phyloP scores from a whole-genome alignment of 2,888 invertebrate species.

The Argynnis bischoffii region DNA sequence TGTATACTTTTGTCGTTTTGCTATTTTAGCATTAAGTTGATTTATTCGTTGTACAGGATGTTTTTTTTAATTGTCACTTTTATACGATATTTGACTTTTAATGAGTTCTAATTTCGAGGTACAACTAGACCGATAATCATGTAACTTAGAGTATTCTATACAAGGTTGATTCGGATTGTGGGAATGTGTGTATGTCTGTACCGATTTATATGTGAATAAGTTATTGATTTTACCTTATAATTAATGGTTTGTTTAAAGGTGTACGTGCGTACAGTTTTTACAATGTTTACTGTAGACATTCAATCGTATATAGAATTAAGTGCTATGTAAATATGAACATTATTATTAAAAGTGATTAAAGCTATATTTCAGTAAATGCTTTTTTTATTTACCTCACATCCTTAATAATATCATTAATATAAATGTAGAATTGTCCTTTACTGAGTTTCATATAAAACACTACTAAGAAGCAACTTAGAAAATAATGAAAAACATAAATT shows the following conservation, averaged over 20 bases:
- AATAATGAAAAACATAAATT: too few species aligned
- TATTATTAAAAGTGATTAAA: constrained; percentile 79
- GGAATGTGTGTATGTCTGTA: neutral
- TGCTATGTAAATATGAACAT: constrained; percentile 70
- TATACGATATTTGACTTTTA: neutral
- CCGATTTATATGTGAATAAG: constrained; percentile 27
- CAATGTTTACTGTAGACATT: constrained; percentile 76
- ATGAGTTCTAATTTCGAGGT: neutral
- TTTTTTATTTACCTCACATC: constrained; percentile 39
- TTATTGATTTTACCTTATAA: constrained; percentile 13
- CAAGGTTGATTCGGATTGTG: neutral
- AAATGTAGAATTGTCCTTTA: too few species aligned
- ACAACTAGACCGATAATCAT: constrained; percentile 8
- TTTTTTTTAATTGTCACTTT: constrained; percentile 2
- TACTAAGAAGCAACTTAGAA: too few species aligned
- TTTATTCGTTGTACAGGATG: constrained; percentile 1
- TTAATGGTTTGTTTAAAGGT: constrained; percentile 23
- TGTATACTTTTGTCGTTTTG: neutral
- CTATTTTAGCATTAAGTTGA: constrained; percentile 9
- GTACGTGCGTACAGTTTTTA: constrained; percentile 55
- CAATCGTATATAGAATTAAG: constrained; percentile 75
- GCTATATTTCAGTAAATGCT: constrained; percentile 74
- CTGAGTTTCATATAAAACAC: too few species aligned
- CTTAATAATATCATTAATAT: too few species aligned
- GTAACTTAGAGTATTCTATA: constrained; percentile 1